These are phyloP conservation scores for Neogale vison DNA, from an alignment of 2,113 vertebrate species.

Conservation along the genomic window DNA sequence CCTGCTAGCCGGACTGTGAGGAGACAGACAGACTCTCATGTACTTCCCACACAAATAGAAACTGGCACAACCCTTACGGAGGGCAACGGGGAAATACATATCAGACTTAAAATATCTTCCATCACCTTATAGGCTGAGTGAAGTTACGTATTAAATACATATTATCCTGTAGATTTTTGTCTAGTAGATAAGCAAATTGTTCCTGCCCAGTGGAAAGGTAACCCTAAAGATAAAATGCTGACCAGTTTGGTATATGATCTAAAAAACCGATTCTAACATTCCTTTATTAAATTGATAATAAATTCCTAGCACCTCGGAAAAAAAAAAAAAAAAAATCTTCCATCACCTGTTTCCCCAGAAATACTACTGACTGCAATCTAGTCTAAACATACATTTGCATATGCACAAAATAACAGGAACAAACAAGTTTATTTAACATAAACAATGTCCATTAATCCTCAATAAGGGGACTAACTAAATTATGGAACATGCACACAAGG, in stretches of 20 bases:
- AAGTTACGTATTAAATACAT: background rate
- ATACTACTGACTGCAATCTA: background rate
- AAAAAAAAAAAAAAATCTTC: too few species aligned
- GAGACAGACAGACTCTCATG: background rate
- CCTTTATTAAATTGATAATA: slow-evolving; percentile 33
- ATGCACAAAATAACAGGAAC: background rate
- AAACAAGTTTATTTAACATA: background rate
- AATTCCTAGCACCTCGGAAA: background rate
- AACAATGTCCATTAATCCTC: background rate
- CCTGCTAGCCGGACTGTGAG: background rate
- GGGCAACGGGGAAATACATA: background rate
- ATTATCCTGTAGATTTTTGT: background rate
- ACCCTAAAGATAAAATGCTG: background rate
- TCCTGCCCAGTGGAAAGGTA: background rate
- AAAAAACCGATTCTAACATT: background rate
- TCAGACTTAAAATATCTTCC: background rate
- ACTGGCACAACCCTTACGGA: background rate
- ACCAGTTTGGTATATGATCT: background rate
- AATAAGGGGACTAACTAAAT: background rate
- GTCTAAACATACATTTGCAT: background rate
- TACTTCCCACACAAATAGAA: background rate
- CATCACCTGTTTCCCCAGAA: background rate
- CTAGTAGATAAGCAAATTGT: background rate
- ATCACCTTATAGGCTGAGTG: background rate
- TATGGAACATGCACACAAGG: background rate